Evolutionary conservation across 2,888 invertebrate genomes (phyloP).

Genomic region (Tanypteryx hageni): DNA sequence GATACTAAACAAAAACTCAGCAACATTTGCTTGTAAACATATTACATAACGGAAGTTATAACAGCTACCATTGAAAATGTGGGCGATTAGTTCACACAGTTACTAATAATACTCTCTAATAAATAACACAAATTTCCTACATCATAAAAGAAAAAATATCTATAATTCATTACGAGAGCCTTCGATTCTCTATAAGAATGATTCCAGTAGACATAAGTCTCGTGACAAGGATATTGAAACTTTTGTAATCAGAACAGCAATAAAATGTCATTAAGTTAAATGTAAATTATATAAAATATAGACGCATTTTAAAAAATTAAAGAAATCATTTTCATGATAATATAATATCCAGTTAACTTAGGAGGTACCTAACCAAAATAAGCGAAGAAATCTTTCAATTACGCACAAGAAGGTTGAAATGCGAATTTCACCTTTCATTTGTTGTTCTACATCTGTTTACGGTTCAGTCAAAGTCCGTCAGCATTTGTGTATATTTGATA

Average conservation of each 20-base stretch:
- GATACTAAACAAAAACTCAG: background rate
- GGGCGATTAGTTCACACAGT: background rate
- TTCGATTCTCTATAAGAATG: background rate
- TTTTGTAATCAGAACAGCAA: background rate
- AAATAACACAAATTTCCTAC: background rate
- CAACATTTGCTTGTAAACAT: background rate
- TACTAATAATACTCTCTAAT: background rate
- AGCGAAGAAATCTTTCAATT: background rate
- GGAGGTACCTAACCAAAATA: slow-evolving; percentile 4
- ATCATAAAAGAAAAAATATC: background rate
- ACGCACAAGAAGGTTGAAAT: slow-evolving; percentile 38
- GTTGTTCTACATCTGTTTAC: background rate
- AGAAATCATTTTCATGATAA: background rate
- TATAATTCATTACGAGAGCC: background rate
- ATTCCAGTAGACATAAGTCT: slow-evolving; percentile 31
- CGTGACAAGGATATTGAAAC: slow-evolving; percentile 36
- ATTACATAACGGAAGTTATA: background rate
- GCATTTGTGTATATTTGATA: background rate
- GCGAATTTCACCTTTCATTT: background rate
- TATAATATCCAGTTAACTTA: background rate
- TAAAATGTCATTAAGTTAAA: background rate
- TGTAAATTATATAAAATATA: background rate
- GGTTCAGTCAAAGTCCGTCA: background rate
- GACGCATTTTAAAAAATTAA: background rate
- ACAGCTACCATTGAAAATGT: background rate